Conservation (phyloP, 2,113 vertebrate species). For the Pluvianellus socialis region DNA sequence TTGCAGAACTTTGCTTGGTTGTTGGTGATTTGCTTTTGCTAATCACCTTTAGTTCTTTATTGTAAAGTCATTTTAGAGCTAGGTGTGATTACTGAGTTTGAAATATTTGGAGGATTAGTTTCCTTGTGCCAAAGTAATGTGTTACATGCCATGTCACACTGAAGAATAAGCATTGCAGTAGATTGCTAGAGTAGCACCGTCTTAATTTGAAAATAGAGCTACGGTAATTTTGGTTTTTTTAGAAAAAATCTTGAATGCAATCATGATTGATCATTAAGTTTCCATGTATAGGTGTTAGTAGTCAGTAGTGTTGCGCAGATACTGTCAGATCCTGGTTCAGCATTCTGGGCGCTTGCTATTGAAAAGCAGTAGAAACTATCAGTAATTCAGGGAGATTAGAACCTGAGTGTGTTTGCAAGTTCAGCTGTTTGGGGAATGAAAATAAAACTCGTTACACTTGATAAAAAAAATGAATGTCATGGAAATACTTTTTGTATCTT, state of each 20-base stretch:
- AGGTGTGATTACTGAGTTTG: neutral
- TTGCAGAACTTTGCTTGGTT: neutral
- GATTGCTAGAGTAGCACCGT: neutral
- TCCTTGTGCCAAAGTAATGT: neutral
- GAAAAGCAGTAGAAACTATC: neutral
- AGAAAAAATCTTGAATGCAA: neutral
- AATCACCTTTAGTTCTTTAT: neutral
- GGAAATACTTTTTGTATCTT: neutral
- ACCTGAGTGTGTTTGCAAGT: neutral
- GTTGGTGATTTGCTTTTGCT: too few relatives aligned
- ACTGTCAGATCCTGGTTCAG: neutral
- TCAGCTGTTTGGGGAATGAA: neutral
- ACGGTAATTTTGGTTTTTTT: neutral
- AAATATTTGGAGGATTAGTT: neutral
- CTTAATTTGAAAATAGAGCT: neutral
- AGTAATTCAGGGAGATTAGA: neutral
- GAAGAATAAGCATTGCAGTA: neutral
- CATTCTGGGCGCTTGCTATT: neutral
- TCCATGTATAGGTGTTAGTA: neutral
- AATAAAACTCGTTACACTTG: neutral
- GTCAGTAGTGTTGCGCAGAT: neutral
- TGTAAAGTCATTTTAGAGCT: neutral
- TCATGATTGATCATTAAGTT: neutral
- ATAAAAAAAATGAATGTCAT: neutral
- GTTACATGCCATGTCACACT: rapidly evolving